Conservation (phyloP, 2,797 vertebrate species). For the Buceros bicornis region DNA sequence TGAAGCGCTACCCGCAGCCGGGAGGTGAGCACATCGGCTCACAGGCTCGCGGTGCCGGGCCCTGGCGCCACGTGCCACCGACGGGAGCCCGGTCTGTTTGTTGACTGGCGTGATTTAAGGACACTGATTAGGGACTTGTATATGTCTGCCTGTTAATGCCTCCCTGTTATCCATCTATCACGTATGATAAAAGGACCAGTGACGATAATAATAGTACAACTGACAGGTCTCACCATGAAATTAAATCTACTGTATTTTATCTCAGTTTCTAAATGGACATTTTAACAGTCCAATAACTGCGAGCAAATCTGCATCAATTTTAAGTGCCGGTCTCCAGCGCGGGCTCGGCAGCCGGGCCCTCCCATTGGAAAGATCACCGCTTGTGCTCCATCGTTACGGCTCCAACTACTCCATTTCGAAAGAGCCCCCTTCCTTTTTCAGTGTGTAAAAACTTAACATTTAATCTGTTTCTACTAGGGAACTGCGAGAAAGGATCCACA, state of each 20-base stretch:
- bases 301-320: slow-evolving; percentile 61
- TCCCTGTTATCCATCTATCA: slow-evolving; percentile 54
- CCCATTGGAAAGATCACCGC: slow-evolving; percentile 57
- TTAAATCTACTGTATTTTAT: slow-evolving; percentile 58
- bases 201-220: slow-evolving; percentile 53
- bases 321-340: neutral
- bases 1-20: neutral
- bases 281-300: slow-evolving; percentile 32
- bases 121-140: slow-evolving; percentile 12
- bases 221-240: slow-evolving; percentile 66
- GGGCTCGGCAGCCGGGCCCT: slow-evolving; percentile 39
- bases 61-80: neutral
- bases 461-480: slow-evolving; percentile 57
- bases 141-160: neutral
- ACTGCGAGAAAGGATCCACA: slow-evolving; percentile 4
- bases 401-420: slow-evolving; percentile 64
- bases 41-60: neutral
- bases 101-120: slow-evolving; percentile 37
- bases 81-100: neutral
- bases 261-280: slow-evolving; percentile 58
- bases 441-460: slow-evolving; percentile 65
- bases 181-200: slow-evolving; percentile 63
- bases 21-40: neutral
- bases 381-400: slow-evolving; percentile 50
- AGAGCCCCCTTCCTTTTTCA: slow-evolving; percentile 41